Conservation (phyloP, 2,888 invertebrate genomes). For the Hirtodrosophila duncani region DNA sequence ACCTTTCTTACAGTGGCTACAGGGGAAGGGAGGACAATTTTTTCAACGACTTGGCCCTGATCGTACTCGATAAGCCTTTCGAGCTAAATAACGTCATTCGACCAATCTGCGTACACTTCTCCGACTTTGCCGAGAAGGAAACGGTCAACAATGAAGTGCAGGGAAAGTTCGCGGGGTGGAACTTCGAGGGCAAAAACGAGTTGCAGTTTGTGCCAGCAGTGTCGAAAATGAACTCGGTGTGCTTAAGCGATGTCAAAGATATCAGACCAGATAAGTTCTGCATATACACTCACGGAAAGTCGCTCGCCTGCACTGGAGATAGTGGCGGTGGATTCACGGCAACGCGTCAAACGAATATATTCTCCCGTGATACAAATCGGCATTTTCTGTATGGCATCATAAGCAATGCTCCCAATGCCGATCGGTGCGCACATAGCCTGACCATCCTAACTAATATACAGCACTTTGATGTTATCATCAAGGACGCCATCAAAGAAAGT, state of each 20-base stretch:
- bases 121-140: constrained; percentile 37
- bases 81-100: constrained; percentile 48
- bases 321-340: constrained; percentile 61
- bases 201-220: constrained; percentile 54
- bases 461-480: constrained; percentile 38
- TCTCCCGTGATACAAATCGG: constrained; percentile 11
- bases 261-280: constrained; percentile 55
- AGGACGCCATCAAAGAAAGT: constrained; percentile 23
- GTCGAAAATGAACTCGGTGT: constrained; percentile 38
- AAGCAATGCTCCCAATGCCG: constrained; percentile 61
- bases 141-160: constrained; percentile 35
- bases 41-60: constrained; percentile 40
- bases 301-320: constrained; percentile 55
- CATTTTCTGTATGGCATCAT: constrained; percentile 52
- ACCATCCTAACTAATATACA: constrained; percentile 56
- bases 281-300: constrained; percentile 51
- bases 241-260: constrained; percentile 28
- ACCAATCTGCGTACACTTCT: constrained; percentile 50
- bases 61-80: constrained; percentile 35
- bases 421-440: constrained; percentile 49
- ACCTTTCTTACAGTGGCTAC: constrained; percentile 23
- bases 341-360: neutral
- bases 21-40: constrained; percentile 39
- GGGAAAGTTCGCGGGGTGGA: constrained; percentile 57
- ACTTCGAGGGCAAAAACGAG: constrained; percentile 40